Evolutionary conservation across 2,113 vertebrate species (phyloP), one percentile per base, ranked within the genome.

Genomic region (Columba livia): DNA sequence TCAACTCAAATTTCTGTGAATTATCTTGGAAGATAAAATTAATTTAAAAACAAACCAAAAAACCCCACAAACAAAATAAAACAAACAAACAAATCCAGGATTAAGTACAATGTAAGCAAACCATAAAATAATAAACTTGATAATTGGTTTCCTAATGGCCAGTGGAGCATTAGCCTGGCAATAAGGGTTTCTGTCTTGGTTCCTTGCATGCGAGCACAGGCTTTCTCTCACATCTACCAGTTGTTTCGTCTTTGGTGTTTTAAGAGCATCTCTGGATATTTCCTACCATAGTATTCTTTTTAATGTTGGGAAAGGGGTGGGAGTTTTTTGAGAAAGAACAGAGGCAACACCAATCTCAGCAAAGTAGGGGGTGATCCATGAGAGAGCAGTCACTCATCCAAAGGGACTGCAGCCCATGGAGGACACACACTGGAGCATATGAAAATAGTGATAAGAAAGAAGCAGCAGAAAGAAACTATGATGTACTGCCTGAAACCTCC

Each of bases 391-490:
- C 17, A 24, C 8, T 7, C 6, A 10, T 14, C 11, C 15, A 53
- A 34, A 32, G 15, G 53, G 28, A 38, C 53, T 47, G 21, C 18
- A 75, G n/a, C 11, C 23, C 12, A 19, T 32, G 26, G 32, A n/a
- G 12, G 12, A 44, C 15, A 11, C 40, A 24, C 0, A 1, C 11
- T 4, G 3, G 6, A 29, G 28, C 14, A 24, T 15, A 28, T 24
- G 28, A 38, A 57, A 48, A 18, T 14, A 15, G 8, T 28, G 15
- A 56, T 56, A 87, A 38, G 28, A 21, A 54, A 71, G 38, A 29
- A 70, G 14, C 28, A 54, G n/a, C 38, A 70, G 26, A 50, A 66
- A 24, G 25, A 67, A 60, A 69, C 16, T 13, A 8, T 20, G 20
- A 4, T 7, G 26, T 32, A 31, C 13, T 36, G 32, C 42, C 26